A percentile compares a stretch with the other conserved stretches of the same genome.
phyloP scores from a whole-genome alignment of 2,797 vertebrate genomes.

The Myripristis jacobus region DNA sequence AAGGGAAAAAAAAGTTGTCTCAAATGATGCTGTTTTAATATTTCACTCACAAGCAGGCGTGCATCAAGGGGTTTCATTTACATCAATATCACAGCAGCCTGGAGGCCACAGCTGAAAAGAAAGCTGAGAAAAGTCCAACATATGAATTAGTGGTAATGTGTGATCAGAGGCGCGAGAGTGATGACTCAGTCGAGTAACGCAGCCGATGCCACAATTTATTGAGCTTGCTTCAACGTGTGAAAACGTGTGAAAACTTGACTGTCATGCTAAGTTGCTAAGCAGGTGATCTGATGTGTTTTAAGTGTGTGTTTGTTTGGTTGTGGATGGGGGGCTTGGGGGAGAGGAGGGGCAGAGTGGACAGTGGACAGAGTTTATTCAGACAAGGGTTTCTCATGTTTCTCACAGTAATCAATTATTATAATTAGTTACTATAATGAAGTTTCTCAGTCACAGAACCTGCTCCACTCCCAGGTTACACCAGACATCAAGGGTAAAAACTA shows the following conservation, averaged over 20 bases:
- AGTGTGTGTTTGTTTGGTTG: no score
- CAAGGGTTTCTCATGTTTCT: no score
- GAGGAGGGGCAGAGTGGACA: no score
- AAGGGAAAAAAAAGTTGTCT: background rate
- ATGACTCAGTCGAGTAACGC: background rate
- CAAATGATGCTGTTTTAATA: constrained; percentile 10
- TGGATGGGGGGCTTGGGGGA: no score
- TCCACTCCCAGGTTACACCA: no score
- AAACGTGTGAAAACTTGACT: background rate
- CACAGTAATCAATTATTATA: no score
- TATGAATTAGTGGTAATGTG: background rate
- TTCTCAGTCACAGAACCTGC: no score
- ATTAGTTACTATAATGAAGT: no score
- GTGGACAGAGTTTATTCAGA: no score
- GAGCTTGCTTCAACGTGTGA: background rate
- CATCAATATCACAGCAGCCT: constrained; percentile 8
- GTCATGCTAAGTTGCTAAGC: background rate
- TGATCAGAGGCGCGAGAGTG: background rate
- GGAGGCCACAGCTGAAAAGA: background rate
- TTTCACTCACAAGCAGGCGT: constrained; percentile 15
- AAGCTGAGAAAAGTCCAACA: background rate
- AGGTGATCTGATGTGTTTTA: no score
- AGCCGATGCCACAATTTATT: background rate
- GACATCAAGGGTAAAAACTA: no score
- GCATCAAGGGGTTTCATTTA: constrained; percentile 42